These are phyloP conservation scores for Oenanthe melanoleuca DNA, from an alignment of 2,113 vertebrate species.

Conservation along the genomic window DNA sequence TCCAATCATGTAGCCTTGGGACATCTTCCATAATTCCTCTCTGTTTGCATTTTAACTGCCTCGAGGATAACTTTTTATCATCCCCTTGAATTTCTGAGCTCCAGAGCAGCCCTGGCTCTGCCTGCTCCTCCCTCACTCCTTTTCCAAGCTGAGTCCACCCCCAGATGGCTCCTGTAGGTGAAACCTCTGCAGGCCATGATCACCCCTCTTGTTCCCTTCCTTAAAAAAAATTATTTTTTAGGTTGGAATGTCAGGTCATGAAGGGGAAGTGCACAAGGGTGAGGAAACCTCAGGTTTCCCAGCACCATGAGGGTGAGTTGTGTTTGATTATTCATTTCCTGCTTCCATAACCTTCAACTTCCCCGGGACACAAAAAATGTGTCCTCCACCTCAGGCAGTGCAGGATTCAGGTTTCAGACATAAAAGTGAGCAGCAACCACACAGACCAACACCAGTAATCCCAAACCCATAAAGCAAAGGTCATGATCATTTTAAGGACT, in stretches of 20 bases:
- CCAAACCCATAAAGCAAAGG: not conserved
- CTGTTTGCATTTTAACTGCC: not conserved
- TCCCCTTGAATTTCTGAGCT: not conserved
- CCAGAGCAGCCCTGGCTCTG: not conserved
- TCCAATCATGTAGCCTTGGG: not conserved
- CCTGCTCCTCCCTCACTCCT: not conserved
- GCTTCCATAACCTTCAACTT: not conserved
- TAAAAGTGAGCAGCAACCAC: rapidly evolving
- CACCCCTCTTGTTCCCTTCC: not conserved
- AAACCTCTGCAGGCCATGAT: not conserved
- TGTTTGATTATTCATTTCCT: not conserved
- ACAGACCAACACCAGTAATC: not conserved
- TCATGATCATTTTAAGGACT: not conserved
- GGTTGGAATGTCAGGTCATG: not conserved
- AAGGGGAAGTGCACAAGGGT: not conserved
- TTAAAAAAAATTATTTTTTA: not conserved
- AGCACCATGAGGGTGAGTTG: no score
- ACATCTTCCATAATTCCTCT: not conserved
- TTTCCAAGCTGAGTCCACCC: not conserved
- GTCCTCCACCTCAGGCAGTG: not conserved
- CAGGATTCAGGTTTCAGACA: not conserved
- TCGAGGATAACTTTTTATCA: not conserved
- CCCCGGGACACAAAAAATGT: not conserved
- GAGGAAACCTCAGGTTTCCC: not conserved
- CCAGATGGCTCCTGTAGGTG: not conserved